phyloP scores from a whole-genome alignment of 2,113 vertebrate species.

The Leiothrix lutea region DNA sequence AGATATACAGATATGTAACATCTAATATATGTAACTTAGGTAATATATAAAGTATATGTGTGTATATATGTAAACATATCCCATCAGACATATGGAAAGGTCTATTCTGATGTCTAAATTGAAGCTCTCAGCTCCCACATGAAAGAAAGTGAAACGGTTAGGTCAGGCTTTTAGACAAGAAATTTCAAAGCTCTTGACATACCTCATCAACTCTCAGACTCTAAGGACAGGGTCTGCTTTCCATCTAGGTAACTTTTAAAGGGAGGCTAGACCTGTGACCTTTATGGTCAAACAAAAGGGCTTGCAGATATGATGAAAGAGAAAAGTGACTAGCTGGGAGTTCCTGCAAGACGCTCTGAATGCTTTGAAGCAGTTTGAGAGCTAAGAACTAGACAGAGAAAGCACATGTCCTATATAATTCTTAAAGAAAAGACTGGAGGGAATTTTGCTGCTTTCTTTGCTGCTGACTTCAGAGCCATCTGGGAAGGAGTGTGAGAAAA shows the following conservation, averaged over 20 bases:
- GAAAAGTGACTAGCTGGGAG: background rate
- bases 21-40: background rate
- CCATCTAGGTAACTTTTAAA: background rate
- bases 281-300: background rate
- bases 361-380: background rate
- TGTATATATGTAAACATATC: background rate
- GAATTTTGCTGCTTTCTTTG: background rate
- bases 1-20: background rate
- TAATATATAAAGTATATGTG: background rate
- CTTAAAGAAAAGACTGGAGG: background rate
- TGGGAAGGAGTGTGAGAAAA: background rate
- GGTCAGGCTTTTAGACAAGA: background rate
- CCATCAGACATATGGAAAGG: background rate
- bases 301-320: background rate
- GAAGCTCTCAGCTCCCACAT: background rate
- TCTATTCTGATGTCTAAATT: background rate
- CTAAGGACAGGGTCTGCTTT: background rate
- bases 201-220: background rate
- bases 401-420: background rate
- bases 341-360: background rate
- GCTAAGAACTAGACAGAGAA: background rate
- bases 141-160: background rate
- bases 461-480: background rate
- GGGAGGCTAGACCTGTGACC: background rate
- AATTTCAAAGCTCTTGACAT: background rate